phyloP scores from a whole-genome alignment of 2,888 invertebrate species.

The Rhagium mordax region DNA sequence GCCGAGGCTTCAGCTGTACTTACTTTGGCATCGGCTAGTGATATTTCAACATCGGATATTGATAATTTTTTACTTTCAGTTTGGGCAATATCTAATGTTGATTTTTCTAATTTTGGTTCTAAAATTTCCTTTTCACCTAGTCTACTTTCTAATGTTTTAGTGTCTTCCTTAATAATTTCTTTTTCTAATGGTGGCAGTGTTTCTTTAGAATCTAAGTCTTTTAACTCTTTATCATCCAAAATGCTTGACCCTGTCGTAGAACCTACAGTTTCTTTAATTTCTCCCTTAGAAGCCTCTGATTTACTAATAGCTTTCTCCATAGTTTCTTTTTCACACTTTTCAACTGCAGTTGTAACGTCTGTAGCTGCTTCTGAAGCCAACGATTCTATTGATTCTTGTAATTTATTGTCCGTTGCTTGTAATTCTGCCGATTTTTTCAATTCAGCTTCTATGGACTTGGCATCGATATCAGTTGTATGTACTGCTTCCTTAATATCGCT shows the following conservation, averaged over 20 bases:
- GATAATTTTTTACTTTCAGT: slow-evolving; percentile 56
- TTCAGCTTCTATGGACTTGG: slow-evolving; percentile 12
- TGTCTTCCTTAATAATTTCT: slow-evolving; percentile 3
- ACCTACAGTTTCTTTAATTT: not conserved
- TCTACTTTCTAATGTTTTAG: slow-evolving; percentile 3
- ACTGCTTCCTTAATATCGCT: not conserved
- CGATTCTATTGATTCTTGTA: not conserved
- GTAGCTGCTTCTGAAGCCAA: not conserved
- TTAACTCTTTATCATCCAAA: slow-evolving; percentile 3
- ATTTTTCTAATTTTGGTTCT: not conserved
- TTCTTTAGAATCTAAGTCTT: slow-evolving; percentile 24
- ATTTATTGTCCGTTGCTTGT: not conserved
- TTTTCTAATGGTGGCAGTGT: slow-evolving; percentile 17
- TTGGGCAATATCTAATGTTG: slow-evolving; percentile 40
- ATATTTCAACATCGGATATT: slow-evolving; percentile 58
- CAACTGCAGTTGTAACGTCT: slow-evolving; percentile 34
- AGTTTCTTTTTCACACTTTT: slow-evolving; percentile 54
- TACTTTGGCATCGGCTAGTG: slow-evolving; percentile 41
- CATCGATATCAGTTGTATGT: not conserved
- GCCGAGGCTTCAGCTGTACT: not conserved
- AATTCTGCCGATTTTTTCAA: slow-evolving; percentile 1
- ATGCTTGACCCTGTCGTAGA: not conserved
- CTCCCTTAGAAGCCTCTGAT: not conserved
- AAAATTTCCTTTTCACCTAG: slow-evolving; percentile 17
- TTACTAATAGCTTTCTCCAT: slow-evolving; percentile 37